Evolutionary conservation across 2,113 vertebrate species (phyloP).

Genomic region (Turdus rufiventris): DNA sequence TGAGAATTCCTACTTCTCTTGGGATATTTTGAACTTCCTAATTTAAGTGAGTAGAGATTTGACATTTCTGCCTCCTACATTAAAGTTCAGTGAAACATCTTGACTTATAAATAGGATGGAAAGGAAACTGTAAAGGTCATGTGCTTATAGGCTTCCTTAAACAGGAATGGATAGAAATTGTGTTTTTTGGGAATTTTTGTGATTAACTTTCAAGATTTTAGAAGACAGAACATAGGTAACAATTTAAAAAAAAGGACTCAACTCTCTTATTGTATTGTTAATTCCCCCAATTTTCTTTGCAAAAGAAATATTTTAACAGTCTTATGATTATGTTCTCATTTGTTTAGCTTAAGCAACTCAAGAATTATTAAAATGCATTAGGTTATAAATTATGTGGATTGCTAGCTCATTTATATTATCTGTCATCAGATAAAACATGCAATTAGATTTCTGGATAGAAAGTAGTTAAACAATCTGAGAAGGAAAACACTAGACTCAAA

Average conservation of each 20-base stretch:
- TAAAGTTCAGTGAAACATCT: not conserved
- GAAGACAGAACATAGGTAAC: not conserved
- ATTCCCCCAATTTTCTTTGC: not conserved
- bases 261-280: not conserved
- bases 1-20: not conserved
- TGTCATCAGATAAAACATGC: not conserved
- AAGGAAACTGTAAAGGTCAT: not conserved
- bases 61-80: not conserved
- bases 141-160: not conserved
- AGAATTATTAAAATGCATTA: not conserved
- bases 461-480: not conserved
- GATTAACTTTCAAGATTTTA: not conserved
- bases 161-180: not conserved
- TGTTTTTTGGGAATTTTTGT: not conserved
- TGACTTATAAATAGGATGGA: not conserved
- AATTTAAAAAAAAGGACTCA: accelerated
- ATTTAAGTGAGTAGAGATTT: not conserved
- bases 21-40: not conserved
- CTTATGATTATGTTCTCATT: not conserved
- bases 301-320: not conserved
- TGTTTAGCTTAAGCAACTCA: not conserved
- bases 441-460: not conserved
- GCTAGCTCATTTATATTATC: not conserved
- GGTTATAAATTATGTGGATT: not conserved
- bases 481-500: not conserved